A percentile compares a stretch with the other conserved stretches of the same genome.
Evolutionary conservation across 2,797 vertebrate genomes (phyloP).

Genomic region (Hemitrygon akajei): DNA sequence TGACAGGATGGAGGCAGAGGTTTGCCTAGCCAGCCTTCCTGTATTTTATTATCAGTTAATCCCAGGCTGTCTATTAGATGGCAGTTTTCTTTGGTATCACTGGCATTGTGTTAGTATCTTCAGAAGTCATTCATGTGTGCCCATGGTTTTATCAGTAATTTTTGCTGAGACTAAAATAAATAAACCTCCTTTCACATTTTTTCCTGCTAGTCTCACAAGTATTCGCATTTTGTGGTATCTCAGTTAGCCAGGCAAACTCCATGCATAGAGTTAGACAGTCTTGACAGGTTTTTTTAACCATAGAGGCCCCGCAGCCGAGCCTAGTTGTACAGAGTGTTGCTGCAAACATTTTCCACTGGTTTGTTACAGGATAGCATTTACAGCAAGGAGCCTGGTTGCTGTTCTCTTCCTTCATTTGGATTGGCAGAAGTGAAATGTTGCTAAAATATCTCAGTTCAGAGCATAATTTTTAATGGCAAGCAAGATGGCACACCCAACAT

Average conservation of each 20-base stretch:
- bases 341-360: not conserved
- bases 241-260: not conserved
- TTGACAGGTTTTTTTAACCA: not conserved
- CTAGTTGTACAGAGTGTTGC: not conserved
- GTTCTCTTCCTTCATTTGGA: not conserved
- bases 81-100: not conserved
- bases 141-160: not conserved
- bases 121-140: not conserved
- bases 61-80: not conserved
- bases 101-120: not conserved
- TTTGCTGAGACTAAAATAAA: not conserved
- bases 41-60: not conserved
- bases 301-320: not conserved
- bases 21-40: not conserved
- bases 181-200: not conserved
- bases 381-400: not conserved
- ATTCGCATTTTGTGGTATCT: not conserved
- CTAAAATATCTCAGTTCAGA: not conserved
- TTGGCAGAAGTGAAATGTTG: not conserved
- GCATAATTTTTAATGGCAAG: not conserved
- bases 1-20: slow-evolving; percentile 9
- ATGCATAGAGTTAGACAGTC: not conserved
- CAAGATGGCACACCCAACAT: not conserved
- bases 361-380: not conserved
- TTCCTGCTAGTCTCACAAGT: too few species aligned